Conservation (phyloP, 2,113 vertebrate species). For the Hippocampus abdominalis region DNA sequence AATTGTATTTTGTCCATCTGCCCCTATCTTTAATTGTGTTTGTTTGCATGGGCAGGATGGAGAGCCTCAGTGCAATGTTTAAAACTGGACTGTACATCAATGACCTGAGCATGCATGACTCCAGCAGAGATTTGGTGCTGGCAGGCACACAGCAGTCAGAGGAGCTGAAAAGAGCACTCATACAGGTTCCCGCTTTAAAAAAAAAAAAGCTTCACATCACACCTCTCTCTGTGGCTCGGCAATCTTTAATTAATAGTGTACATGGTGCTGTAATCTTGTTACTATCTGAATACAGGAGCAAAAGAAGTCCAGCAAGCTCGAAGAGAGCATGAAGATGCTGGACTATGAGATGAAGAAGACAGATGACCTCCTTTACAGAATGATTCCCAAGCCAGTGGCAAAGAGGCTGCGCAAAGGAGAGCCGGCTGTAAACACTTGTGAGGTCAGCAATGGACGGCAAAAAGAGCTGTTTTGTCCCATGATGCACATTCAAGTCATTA, state of each 20-base stretch:
- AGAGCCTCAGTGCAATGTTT: slow-evolving; percentile 74
- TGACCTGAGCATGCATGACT: slow-evolving; percentile 77
- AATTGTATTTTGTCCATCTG: background rate
- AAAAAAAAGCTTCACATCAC: slow-evolving; percentile 20
- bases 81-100: slow-evolving; percentile 75
- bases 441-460: slow-evolving; percentile 51
- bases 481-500: background rate
- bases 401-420: slow-evolving; percentile 74
- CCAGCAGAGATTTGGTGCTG: slow-evolving; percentile 74
- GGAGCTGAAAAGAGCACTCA: slow-evolving; percentile 74
- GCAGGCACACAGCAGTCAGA: slow-evolving; percentile 74
- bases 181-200: slow-evolving; percentile 59
- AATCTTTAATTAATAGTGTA: too few relatives aligned
- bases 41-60: slow-evolving; percentile 63
- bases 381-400: slow-evolving; percentile 76
- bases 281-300: slow-evolving; percentile 58
- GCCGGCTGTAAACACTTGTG: slow-evolving; percentile 74
- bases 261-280: background rate
- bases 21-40: background rate
- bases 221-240: background rate
- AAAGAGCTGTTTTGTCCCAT: background rate
- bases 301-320: slow-evolving; percentile 73
- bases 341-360: slow-evolving; percentile 80
- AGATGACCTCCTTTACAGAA: slow-evolving; percentile 74
- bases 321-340: slow-evolving; percentile 78